A percentile compares a stretch with the other conserved stretches of the same genome.
These are phyloP conservation scores for Micromussa lordhowensis DNA, from an alignment of 92 coral and sea anemone genomes.

Conservation along the genomic window DNA sequence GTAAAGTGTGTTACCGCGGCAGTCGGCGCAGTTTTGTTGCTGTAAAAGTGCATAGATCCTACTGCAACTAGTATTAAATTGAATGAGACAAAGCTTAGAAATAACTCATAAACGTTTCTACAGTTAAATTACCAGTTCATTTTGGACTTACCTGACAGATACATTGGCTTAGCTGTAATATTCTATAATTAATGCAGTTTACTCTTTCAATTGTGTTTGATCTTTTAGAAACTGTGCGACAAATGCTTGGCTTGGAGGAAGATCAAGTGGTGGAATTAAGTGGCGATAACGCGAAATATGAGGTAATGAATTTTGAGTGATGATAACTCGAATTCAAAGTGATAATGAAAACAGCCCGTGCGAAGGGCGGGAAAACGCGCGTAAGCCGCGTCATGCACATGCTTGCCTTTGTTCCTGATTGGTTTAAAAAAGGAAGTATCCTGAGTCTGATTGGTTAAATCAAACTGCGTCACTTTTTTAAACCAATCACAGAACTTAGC, in stretches of 20 bases:
- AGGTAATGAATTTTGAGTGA: conserved; percentile 38
- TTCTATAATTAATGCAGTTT: background rate
- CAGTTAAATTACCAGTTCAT: background rate
- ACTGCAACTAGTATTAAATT: background rate
- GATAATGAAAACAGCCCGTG: background rate
- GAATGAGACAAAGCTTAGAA: too few species aligned
- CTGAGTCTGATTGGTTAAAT: too few species aligned
- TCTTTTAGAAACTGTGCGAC: conserved; percentile 76
- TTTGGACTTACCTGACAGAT: background rate
- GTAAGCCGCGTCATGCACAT: too few species aligned
- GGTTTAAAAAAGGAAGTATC: too few species aligned
- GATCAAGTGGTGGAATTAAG: conserved; percentile 82
- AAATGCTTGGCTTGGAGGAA: conserved; percentile 85
- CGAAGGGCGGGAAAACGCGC: background rate
- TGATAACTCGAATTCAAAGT: background rate
- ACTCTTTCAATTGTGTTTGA: background rate
- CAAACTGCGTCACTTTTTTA: too few species aligned
- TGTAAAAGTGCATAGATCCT: background rate
- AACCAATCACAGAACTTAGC: background rate
- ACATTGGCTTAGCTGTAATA: background rate
- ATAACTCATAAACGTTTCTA: background rate
- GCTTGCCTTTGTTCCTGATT: too few species aligned
- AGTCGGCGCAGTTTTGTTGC: background rate
- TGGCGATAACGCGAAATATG: conserved; percentile 71
- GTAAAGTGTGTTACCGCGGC: background rate